phyloP scores from a whole-genome alignment of 2,888 invertebrate species.

The Heliconius erato region DNA sequence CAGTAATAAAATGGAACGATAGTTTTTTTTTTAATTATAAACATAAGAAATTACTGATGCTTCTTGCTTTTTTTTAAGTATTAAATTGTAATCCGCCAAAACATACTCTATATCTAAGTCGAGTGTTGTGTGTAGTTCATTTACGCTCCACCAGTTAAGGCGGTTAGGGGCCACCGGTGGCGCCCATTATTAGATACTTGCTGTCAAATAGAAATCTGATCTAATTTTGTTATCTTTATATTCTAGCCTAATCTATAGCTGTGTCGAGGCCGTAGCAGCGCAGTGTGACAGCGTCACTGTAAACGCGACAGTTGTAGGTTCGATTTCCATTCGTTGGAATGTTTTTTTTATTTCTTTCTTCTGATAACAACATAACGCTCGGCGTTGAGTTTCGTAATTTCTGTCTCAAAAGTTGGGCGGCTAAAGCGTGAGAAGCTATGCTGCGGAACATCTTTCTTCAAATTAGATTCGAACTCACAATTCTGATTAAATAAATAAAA shows the following conservation, averaged over 20 bases:
- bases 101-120: background rate
- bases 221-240: background rate
- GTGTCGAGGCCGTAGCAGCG: background rate
- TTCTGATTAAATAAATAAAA: background rate
- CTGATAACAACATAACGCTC: background rate
- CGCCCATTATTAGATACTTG: background rate
- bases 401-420: background rate
- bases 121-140: constrained; percentile 6
- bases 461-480: background rate
- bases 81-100: background rate
- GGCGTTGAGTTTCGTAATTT: background rate
- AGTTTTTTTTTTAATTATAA: too few species aligned
- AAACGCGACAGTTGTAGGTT: background rate
- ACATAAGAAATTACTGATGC: too few species aligned
- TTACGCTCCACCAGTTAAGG: background rate
- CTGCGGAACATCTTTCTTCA: too few species aligned
- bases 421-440: background rate
- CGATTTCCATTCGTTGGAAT: background rate
- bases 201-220: constrained; percentile 2
- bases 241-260: too few species aligned
- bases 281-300: background rate
- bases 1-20: too few species aligned
- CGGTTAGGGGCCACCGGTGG: constrained; percentile 14
- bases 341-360: background rate
- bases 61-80: too few species aligned